A percentile compares a stretch with the other conserved stretches of the same genome.
Conservation (phyloP, 1,140 invertebrate species). For the Hycleus phaleratus region DNA sequence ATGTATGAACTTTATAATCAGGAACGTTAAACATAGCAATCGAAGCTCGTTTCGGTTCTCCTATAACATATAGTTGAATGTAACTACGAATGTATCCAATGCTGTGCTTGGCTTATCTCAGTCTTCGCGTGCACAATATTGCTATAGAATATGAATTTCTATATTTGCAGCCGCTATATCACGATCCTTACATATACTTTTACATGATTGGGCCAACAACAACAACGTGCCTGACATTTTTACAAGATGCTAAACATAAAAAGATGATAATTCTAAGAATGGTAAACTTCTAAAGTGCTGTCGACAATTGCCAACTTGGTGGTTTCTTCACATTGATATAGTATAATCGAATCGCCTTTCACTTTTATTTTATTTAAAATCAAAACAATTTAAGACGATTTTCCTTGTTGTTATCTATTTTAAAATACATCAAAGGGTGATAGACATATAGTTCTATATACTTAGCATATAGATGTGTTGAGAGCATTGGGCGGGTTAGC, state of each 20-base stretch:
- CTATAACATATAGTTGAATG: slow-evolving; percentile 7
- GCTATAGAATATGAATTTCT: slow-evolving; percentile 17
- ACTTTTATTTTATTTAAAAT: too few relatives aligned
- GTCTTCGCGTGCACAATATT: slow-evolving; percentile 17
- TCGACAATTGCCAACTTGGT: too few relatives aligned
- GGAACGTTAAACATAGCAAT: slow-evolving; percentile 13
- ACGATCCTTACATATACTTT: slow-evolving; percentile 7
- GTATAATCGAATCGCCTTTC: too few relatives aligned
- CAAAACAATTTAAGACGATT: too few relatives aligned
- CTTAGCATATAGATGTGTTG: slow-evolving; percentile 31
- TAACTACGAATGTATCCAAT: neutral
- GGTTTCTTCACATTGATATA: too few relatives aligned
- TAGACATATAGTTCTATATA: neutral
- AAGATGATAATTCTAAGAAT: too few relatives aligned
- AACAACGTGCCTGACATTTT: too few relatives aligned
- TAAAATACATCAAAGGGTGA: too few relatives aligned
- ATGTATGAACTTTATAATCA: slow-evolving; percentile 22
- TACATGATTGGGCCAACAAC: neutral
- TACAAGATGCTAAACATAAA: too few relatives aligned
- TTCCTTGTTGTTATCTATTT: too few relatives aligned
- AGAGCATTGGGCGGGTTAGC: slow-evolving; percentile 28
- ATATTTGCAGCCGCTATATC: slow-evolving; percentile 16
- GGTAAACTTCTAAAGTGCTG: too few relatives aligned
- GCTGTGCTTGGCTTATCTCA: slow-evolving; percentile 1
- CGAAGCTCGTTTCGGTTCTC: slow-evolving; percentile 5